These are phyloP conservation scores for Procavia capensis DNA, from an alignment of 2,113 vertebrate genomes.

Conservation along the genomic window DNA sequence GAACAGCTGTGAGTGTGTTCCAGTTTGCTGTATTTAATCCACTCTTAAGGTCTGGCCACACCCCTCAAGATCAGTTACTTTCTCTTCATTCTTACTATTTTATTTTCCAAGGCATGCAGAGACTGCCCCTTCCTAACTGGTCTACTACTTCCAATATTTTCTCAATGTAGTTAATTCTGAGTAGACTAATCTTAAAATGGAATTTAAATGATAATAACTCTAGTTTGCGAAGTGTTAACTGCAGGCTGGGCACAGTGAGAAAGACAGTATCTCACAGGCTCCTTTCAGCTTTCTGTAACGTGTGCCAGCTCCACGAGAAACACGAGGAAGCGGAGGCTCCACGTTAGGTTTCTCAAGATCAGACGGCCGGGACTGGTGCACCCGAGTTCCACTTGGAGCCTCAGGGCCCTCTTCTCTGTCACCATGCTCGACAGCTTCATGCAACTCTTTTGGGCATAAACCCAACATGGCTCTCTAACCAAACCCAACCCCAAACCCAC, in stretches of 20 bases:
- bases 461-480: background rate
- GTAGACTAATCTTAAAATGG: constrained; percentile 10
- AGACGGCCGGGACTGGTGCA: background rate
- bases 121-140: background rate
- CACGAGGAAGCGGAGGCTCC: background rate
- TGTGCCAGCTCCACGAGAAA: background rate
- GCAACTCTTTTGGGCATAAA: background rate
- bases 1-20: background rate
- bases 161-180: constrained; percentile 20
- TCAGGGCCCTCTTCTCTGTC: background rate
- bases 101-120: background rate
- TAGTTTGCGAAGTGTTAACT: constrained; percentile 8
- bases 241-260: background rate
- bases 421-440: background rate
- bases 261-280: background rate
- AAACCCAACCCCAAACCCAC: too few species aligned
- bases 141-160: constrained; percentile 20
- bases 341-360: background rate
- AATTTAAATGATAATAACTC: constrained; percentile 9
- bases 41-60: background rate
- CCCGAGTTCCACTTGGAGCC: background rate
- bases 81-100: background rate
- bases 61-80: background rate
- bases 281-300: background rate
- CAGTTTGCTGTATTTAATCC: background rate